phyloP scores from a whole-genome alignment of 2,113 vertebrate species.

The Synchiropus splendidus region DNA sequence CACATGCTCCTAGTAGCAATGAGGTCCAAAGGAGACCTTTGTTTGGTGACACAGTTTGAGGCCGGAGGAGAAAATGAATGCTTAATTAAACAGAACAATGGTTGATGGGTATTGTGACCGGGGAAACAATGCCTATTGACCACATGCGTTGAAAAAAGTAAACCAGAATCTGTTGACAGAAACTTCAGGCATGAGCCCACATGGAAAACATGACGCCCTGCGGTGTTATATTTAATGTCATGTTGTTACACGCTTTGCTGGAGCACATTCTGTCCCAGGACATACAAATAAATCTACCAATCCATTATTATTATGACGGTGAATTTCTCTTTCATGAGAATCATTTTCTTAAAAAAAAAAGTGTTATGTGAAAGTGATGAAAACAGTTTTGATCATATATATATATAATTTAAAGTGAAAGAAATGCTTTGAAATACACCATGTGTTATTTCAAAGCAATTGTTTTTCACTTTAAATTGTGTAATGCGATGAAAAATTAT shows the following conservation, averaged over 20 bases:
- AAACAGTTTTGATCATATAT: no score
- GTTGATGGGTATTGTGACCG: constrained; percentile 22
- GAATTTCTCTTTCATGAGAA: no score
- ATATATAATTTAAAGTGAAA: no score
- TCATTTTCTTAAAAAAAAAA: no score
- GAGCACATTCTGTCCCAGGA: constrained; percentile 6
- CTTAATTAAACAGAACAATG: constrained; percentile 57
- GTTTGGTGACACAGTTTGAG: constrained; percentile 63
- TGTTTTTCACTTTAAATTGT: no score
- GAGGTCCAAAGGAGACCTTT: constrained; percentile 56
- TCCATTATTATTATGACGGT: no score
- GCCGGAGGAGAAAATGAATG: constrained; percentile 48
- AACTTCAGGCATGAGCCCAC: constrained; percentile 2
- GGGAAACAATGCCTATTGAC: constrained; percentile 20
- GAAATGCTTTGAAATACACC: no score
- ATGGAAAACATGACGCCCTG: constrained; percentile 17
- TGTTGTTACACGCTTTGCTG: constrained; percentile 16
- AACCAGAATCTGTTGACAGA: constrained; percentile 5
- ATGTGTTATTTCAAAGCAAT: no score
- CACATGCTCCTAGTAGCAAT: constrained; percentile 33
- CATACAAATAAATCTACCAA: no score
- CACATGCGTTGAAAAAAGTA: constrained; percentile 2
- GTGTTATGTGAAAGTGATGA: no score
- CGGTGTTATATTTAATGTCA: constrained; percentile 28
- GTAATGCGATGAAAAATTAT: no score